These are phyloP conservation scores for Neostethus bicornis DNA, from an alignment of 2,797 vertebrate genomes.

Conservation along the genomic window DNA sequence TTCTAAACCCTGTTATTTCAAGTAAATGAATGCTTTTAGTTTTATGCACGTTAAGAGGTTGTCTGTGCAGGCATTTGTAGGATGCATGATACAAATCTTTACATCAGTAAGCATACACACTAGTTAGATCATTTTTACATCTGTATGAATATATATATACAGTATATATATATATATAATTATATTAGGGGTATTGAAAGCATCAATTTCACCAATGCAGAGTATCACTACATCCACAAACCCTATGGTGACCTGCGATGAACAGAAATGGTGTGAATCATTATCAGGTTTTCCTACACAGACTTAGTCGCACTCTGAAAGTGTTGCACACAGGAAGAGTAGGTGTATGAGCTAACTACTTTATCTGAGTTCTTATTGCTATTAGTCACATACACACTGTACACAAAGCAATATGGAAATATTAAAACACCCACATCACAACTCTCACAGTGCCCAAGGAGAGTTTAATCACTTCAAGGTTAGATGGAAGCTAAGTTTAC, in stretches of 20 bases:
- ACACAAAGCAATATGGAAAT: slow-evolving; percentile 35
- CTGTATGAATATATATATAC: too few species aligned
- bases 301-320: slow-evolving; percentile 6
- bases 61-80: not conserved
- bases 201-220: not conserved
- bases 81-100: not conserved
- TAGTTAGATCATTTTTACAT: not conserved
- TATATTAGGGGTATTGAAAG: not conserved
- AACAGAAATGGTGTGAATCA: too few species aligned
- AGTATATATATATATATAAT: too few species aligned
- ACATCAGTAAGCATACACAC: not conserved
- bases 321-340: slow-evolving; percentile 50
- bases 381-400: slow-evolving; percentile 6
- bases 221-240: too few species aligned
- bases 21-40: slow-evolving; percentile 45
- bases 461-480: slow-evolving; percentile 54
- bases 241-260: too few species aligned
- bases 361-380: slow-evolving; percentile 58
- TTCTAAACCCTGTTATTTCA: slow-evolving; percentile 30
- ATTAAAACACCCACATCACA: slow-evolving; percentile 34
- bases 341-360: slow-evolving; percentile 61
- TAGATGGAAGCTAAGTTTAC: slow-evolving; percentile 41
- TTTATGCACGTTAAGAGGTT: slow-evolving; percentile 33
- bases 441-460: slow-evolving; percentile 30
- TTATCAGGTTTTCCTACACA: slow-evolving; percentile 14